Conservation (phyloP, 2,113 vertebrate genomes). For the Dasyprocta punctata region DNA sequence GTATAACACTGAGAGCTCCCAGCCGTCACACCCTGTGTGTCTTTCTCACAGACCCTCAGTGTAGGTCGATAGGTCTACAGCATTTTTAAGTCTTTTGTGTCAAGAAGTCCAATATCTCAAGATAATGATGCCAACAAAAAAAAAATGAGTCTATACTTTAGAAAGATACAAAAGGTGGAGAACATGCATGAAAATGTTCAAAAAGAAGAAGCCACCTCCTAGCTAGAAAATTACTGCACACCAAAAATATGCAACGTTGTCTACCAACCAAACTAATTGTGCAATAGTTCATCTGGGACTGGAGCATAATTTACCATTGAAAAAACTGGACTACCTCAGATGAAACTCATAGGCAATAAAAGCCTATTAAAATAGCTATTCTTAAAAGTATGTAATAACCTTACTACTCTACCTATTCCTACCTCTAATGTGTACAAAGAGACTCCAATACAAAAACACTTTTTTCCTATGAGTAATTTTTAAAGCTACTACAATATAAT, state of each 20-base stretch:
- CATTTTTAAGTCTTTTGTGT: neutral
- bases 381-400: neutral
- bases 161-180: neutral
- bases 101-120: neutral
- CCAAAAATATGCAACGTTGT: neutral
- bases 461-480: constrained; percentile 2
- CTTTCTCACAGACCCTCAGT: neutral
- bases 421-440: neutral
- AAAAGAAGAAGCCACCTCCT: neutral
- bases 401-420: neutral
- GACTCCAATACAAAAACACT: neutral
- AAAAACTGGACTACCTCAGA: neutral
- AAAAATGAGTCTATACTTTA: neutral
- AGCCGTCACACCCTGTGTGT: rapidly evolving
- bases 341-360: constrained; percentile 40
- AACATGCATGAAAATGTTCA: neutral
- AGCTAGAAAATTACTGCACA: neutral
- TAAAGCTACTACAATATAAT: constrained; percentile 18
- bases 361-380: neutral
- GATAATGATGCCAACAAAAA: neutral
- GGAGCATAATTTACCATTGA: neutral
- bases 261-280: neutral
- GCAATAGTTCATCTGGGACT: neutral
- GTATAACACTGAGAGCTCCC: neutral
- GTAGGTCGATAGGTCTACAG: neutral